These are phyloP conservation scores for Lagodon rhomboides DNA, from an alignment of 2,797 vertebrate species.

Conservation along the genomic window DNA sequence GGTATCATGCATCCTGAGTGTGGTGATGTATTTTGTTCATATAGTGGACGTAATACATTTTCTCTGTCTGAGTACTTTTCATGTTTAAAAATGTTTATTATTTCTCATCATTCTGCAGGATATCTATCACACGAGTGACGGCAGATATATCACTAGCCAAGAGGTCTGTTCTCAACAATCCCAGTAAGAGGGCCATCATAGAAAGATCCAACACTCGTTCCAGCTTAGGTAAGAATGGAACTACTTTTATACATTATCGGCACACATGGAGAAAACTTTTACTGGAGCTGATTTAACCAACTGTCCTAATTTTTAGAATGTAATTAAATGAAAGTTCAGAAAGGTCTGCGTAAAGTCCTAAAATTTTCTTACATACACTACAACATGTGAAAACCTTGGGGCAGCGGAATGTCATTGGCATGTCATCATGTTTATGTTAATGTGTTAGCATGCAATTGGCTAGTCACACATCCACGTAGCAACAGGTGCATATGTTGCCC, in stretches of 20 bases:
- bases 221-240: conserved; percentile 90
- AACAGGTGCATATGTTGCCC: too few relatives aligned
- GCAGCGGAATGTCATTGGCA: too few relatives aligned
- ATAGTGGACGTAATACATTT: not conserved
- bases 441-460: too few relatives aligned
- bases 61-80: not conserved
- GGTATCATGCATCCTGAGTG: too few relatives aligned
- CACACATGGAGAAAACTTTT: not conserved
- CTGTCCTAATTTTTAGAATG: not conserved
- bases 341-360: too few relatives aligned
- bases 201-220: conserved; percentile 97
- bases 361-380: too few relatives aligned
- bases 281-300: not conserved
- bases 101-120: conserved; percentile 83
- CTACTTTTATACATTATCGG: not conserved
- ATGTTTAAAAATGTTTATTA: not conserved
- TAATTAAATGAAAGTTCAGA: not conserved
- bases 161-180: conserved; percentile 98
- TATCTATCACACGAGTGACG: conserved; percentile 98
- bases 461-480: too few relatives aligned
- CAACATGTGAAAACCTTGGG: too few relatives aligned
- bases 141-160: conserved; percentile 99
- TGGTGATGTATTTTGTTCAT: not conserved
- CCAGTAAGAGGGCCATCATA: conserved; percentile 98
- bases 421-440: too few relatives aligned